Base-by-base conservation (phyloP, 1,140 invertebrate species). In the Stratiolaelaps scimitus region DNA sequence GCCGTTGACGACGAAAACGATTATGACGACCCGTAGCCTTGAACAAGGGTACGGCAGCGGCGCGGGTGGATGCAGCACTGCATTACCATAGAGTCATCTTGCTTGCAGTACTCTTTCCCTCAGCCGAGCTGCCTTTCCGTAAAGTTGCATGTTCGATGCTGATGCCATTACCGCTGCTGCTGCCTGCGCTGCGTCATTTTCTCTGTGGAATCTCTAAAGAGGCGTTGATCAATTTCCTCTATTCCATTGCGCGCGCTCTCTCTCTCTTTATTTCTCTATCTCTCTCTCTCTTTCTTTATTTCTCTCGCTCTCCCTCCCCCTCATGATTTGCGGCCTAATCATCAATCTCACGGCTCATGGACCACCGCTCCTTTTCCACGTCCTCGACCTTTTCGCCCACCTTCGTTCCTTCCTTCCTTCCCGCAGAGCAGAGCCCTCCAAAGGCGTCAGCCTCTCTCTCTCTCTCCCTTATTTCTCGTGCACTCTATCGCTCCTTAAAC, bases 261-360 rank as follows among this genome's bases (percentile, higher is more conserved):
- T 48, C 19, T 13, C 44, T 19, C 19, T 13, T 19, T 19, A 45
- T 13, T 19, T 19, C 13, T 13, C 44, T 45, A 13, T 19, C 47
- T 4, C 28, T 28, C 28, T 48, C 47, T 48, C 28, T 23, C 47
- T 60, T 60, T 60, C 15, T 23, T 60, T 26, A 26, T 60, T 26
- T 23, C 26, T 60, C 26, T 15, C 53, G 4, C 15, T 23, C 15
- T 15, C 23, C 17, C 15, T 34, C 26, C 15, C 53, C 23, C 15
- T 60, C 23, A 40, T 40, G 34, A 40, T 40, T 40, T 10, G 34
- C 10, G 10, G 34, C 34, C 53, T 60, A 26, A 60, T 60, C 53
- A 20, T 60, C 53, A 60, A 60, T 60, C 53, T 60, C 26, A 60
- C 53, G 53, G 53, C 26, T 60, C 53, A 60, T 60, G 23, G 26